Conservation (phyloP, 2,888 invertebrate species). For the Timema podura region DNA sequence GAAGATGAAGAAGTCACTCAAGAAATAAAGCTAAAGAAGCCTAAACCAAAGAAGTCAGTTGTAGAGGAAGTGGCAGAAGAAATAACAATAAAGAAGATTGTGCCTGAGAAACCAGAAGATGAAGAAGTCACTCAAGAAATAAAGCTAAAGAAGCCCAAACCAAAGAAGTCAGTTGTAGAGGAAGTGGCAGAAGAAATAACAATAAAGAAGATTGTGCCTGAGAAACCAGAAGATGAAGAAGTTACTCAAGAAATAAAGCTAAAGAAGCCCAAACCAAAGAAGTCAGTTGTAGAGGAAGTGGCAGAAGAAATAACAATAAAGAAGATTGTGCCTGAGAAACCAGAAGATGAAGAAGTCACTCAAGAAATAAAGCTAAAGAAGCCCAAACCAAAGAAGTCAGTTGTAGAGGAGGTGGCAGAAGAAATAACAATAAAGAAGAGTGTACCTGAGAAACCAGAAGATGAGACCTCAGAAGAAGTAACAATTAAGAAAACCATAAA, state of each 20-base stretch:
- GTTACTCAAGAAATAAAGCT: slow-evolving; percentile 29
- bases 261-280: slow-evolving; percentile 28
- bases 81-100: slow-evolving; percentile 34
- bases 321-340: slow-evolving; percentile 46
- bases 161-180: slow-evolving; percentile 38
- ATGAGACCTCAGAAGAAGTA: slow-evolving; percentile 18
- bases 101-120: slow-evolving; percentile 22
- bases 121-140: slow-evolving; percentile 47
- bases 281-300: slow-evolving; percentile 37
- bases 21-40: slow-evolving; percentile 52
- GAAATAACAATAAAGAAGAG: slow-evolving; percentile 41
- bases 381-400: slow-evolving; percentile 50
- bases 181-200: slow-evolving; percentile 37
- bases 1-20: slow-evolving; percentile 32
- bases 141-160: slow-evolving; percentile 33
- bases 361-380: slow-evolving; percentile 71
- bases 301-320: slow-evolving; percentile 54
- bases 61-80: slow-evolving; percentile 33
- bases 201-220: slow-evolving; percentile 33
- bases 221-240: slow-evolving; percentile 25
- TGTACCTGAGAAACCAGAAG: slow-evolving; percentile 41
- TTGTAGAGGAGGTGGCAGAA: slow-evolving; percentile 37
- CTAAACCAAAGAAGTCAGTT: slow-evolving; percentile 34
- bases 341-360: slow-evolving; percentile 48
- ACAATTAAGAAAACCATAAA: slow-evolving; percentile 49